phyloP scores from a whole-genome alignment of 2,888 invertebrate genomes.

The Temnothorax ravouxi region DNA sequence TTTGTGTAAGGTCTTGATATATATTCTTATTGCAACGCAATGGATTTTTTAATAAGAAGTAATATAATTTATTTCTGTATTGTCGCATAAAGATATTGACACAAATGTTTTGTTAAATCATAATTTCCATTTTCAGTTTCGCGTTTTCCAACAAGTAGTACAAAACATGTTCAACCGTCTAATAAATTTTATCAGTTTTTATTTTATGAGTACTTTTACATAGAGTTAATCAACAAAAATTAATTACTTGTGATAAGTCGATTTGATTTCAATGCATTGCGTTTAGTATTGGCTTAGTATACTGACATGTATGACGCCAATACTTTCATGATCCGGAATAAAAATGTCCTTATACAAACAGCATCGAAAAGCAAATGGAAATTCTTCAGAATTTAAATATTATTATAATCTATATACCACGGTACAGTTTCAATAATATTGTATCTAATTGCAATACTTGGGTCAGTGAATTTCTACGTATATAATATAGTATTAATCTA shows the following conservation, averaged over 20 bases:
- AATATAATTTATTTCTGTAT: background rate
- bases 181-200: background rate
- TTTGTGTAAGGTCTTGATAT: background rate
- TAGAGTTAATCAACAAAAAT: background rate
- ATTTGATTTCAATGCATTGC: slow-evolving; percentile 47
- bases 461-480: background rate
- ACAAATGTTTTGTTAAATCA: background rate
- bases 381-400: background rate
- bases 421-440: background rate
- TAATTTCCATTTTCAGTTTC: background rate
- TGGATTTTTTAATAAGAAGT: background rate
- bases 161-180: background rate
- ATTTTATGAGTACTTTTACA: background rate
- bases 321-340: slow-evolving; percentile 59
- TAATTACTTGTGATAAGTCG: background rate
- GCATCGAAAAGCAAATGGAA: background rate
- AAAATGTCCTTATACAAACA: background rate
- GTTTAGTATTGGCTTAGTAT: slow-evolving; percentile 25
- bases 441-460: background rate
- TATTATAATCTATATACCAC: no score
- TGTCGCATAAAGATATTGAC: background rate
- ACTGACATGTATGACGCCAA: slow-evolving; percentile 57
- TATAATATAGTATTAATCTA: background rate
- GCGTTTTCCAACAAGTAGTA: background rate
- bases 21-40: background rate